Base-by-base conservation (phyloP, 2,888 invertebrate genomes). In the Ganaspis brasiliensis region DNA sequence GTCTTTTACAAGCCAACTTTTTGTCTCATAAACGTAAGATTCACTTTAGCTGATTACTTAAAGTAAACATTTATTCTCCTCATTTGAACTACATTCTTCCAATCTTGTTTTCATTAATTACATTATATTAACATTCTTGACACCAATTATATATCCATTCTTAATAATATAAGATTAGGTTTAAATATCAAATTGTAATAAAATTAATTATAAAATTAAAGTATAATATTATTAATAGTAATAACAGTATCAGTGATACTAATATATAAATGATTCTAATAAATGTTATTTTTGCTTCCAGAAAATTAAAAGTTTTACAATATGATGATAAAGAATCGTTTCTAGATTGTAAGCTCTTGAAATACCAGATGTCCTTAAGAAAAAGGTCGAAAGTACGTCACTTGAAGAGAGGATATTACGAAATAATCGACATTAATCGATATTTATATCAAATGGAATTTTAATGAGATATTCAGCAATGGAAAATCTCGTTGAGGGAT, bases 361-460 rank as follows among this genome's bases (percentile, higher is more conserved):
- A 61, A n/a, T n/a, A 21, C 37, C 37, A 61, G 61, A 61, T 61
- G 61, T 61, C 19, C 19, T 61, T 37, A 61, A 12, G 16, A 61
- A 37, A 35, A 59, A 61, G 19, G 31, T 21, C 19, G 61, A 61
- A 61, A 61, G 12, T 61, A 61, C 37, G 61, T 61, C 61, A 61
- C 14, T 21, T 37, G 19, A 61, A 21, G 61, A 19, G 37, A 37
- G 19, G 61, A 16, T 37, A 61, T 35, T 49, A 61, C 19, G 37
- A 61, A 61, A 61, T 37, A 61, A 61, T 61, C 61, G 37, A 59
- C 16, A 35, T 61, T 61, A 35, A 61, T 61, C 37, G 19, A 61
- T 61, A 61, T 12, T 61, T 37, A 61, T 61, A 19, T 10, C 5
- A 37, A 61, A 16, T 37, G 61, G 61, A 61, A 61, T 61, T 35